Evolutionary conservation across 2,888 invertebrate genomes (phyloP).

Genomic region (Agrochola litura): DNA sequence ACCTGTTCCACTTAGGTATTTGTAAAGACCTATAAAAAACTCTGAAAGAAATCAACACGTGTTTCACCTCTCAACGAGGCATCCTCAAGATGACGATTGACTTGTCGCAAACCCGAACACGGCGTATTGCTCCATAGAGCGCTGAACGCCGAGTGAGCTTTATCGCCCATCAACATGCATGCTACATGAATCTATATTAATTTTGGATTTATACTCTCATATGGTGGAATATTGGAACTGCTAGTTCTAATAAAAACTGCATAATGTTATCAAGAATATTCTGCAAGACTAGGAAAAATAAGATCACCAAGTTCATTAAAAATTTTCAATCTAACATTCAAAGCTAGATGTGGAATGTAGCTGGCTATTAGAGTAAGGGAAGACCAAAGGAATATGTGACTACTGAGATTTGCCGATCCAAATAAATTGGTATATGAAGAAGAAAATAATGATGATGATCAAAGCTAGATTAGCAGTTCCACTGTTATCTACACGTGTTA

Average conservation of each 20-base stretch:
- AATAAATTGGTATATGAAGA: not conserved
- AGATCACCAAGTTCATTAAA: too few species aligned
- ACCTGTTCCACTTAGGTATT: too few species aligned
- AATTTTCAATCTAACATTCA: not conserved
- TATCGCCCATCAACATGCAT: too few species aligned
- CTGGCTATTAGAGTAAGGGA: not conserved
- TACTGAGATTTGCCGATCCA: accelerated
- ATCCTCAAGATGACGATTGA: too few species aligned
- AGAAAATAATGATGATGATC: not conserved
- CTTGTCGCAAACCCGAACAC: too few species aligned
- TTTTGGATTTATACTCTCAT: not conserved
- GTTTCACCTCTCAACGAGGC: too few species aligned
- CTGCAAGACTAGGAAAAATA: not conserved
- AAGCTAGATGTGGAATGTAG: not conserved
- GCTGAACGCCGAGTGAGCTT: too few species aligned
- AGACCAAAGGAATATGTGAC: not conserved
- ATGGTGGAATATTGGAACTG: not conserved
- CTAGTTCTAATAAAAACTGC: not conserved
- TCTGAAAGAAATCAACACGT: too few species aligned
- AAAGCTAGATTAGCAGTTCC: not conserved
- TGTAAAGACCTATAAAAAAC: too few species aligned
- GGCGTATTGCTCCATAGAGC: too few species aligned
- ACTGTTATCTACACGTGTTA: not conserved
- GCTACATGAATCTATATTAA: not conserved
- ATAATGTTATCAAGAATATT: not conserved